A percentile compares a stretch with the other conserved stretches of the same genome.
These are phyloP conservation scores for Gymnoscelis rufifasciata DNA, from an alignment of 2,888 invertebrate genomes.

Conservation along the genomic window DNA sequence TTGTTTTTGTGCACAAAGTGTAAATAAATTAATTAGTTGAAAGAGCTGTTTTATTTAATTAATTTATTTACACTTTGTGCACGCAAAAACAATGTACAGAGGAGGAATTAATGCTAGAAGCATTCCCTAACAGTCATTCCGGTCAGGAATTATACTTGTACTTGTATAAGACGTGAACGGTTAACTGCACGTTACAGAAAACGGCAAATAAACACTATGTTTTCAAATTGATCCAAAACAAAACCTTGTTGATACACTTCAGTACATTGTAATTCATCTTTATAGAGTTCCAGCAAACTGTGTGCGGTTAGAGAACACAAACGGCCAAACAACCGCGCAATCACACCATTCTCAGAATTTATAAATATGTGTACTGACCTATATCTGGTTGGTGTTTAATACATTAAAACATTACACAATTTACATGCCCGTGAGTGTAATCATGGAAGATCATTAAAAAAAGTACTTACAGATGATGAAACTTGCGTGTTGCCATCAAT, in stretches of 20 bases:
- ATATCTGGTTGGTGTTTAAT: slow-evolving; percentile 58
- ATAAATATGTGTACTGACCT: slow-evolving; percentile 67
- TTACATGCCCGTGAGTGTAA: slow-evolving; percentile 51
- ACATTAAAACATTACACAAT: slow-evolving; percentile 67
- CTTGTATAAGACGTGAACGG: not conserved
- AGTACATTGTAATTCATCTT: slow-evolving; percentile 53
- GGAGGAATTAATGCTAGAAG: too few relatives aligned
- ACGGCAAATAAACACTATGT: too few relatives aligned
- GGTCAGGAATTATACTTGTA: too few relatives aligned
- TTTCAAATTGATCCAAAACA: slow-evolving; percentile 17
- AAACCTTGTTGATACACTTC: slow-evolving; percentile 27
- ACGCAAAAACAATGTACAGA: too few relatives aligned
- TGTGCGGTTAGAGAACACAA: slow-evolving; percentile 45
- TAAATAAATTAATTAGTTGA: too few relatives aligned
- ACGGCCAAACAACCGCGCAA: slow-evolving; percentile 65
- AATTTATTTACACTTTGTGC: too few relatives aligned
- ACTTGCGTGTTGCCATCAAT: slow-evolving; percentile 31
- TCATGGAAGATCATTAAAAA: slow-evolving; percentile 40
- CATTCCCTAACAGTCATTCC: too few relatives aligned
- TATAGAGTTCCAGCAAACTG: slow-evolving; percentile 50
- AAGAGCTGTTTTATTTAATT: too few relatives aligned
- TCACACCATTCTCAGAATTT: slow-evolving; percentile 65
- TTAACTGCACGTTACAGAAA: not conserved
- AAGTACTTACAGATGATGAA: slow-evolving; percentile 40
- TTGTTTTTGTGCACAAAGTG: too few relatives aligned